Conservation (phyloP, 1,140 invertebrate genomes). For the Sarcophaga peregrina region DNA sequence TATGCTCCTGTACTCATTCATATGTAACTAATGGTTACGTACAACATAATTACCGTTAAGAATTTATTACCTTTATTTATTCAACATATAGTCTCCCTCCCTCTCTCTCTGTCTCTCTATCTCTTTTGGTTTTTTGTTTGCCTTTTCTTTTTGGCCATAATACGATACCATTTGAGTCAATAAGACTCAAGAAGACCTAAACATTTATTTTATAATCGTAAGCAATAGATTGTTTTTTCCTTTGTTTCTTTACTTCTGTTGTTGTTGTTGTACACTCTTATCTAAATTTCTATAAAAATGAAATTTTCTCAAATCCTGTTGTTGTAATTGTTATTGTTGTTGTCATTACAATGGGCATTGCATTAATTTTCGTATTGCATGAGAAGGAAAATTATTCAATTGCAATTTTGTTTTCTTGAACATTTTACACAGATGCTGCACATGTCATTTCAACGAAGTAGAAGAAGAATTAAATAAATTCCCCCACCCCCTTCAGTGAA, state of each 20-base stretch:
- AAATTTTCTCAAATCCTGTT: background rate
- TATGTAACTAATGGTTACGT: background rate
- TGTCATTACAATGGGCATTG: background rate
- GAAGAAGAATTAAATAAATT: constrained; percentile 35
- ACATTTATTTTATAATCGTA: background rate
- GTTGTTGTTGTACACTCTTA: background rate
- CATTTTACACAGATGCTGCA: constrained; percentile 41
- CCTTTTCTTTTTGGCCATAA: background rate
- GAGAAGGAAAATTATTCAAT: constrained; percentile 37
- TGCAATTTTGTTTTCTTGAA: constrained; percentile 31
- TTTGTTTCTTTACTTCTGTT: too few species aligned
- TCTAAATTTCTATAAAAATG: background rate
- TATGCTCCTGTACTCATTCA: too few species aligned
- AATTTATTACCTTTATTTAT: background rate
- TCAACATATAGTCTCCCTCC: background rate
- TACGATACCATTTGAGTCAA: background rate
- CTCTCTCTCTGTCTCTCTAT: too few species aligned
- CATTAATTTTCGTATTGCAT: constrained; percentile 36
- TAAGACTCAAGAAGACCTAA: background rate
- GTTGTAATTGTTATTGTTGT: too few species aligned
- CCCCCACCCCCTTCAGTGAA: background rate
- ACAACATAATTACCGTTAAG: constrained; percentile 29
- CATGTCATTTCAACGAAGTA: constrained; percentile 27
- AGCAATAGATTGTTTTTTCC: background rate
- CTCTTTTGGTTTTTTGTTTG: background rate